Base-by-base conservation (phyloP, 1,140 invertebrate species). In the Drosophila santomea region DNA sequence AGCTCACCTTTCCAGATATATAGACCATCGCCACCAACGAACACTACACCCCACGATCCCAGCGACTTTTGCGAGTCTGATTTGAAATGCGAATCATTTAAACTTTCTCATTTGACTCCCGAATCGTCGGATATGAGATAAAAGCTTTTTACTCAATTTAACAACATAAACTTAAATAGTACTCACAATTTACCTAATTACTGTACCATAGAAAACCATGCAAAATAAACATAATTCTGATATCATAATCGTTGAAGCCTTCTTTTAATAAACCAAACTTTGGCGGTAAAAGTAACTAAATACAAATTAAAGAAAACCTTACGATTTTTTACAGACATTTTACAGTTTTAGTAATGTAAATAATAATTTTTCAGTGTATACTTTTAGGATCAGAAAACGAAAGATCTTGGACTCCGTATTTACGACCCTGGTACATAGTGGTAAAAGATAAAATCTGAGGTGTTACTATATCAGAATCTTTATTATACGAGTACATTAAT, bases 61-160 rank as follows among this genome's bases (percentile, higher is more conserved):
- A 66, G 51, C 58, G 68, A 79, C 50, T 91, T 91, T 92, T 92
- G 91, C 73, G 89, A 92, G 89, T 92, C 91, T 92, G 77, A 92
- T 92, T 80, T 74, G 91, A 92, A 92, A 72, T 47, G 25, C 11
- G 45, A 1, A n/a, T 14, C 6, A 23, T 43, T 4, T 41, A 36
- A 38, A 63, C 41, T 90, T 92, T 92, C 91, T 74, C 78, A 92
- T 92, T 92, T 77, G 91, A 92, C 91, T 92, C 83, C 78, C 91
- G 91, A 92, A 90, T 92, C 86, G 91, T 90, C 77, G 74, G 20
- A 61, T 64, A 68, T 60, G 61, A 79, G 48, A 67, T 50, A 64
- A 75, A 73, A 45, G 66, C 48, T 54, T 74, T 74, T 52, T 47
- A 64, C 51, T 54, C 56, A 45, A 44, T 12, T 55, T 54, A 55